These are phyloP conservation scores for Apamea monoglypha DNA, from an alignment of 2,888 invertebrate genomes.

Conservation along the genomic window DNA sequence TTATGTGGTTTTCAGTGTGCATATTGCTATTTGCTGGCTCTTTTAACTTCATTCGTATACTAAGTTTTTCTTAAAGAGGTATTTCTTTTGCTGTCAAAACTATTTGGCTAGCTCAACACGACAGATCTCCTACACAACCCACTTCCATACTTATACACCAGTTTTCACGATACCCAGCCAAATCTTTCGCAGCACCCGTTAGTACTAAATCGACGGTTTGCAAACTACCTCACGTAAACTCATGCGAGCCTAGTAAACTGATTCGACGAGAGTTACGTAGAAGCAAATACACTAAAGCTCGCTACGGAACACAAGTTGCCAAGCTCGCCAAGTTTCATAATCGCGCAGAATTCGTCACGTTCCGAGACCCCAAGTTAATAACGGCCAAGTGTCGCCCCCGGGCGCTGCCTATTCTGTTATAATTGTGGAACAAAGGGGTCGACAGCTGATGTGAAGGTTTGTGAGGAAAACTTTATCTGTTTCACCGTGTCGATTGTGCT, in stretches of 20 bases:
- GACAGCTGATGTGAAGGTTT: slow-evolving; percentile 59
- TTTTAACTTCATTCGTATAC: not conserved
- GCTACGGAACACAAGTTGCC: slow-evolving; percentile 54
- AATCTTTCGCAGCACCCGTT: not conserved
- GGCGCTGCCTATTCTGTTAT: slow-evolving; percentile 61
- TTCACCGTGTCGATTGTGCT: slow-evolving; percentile 42
- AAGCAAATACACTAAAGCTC: slow-evolving; percentile 53
- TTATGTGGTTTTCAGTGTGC: not conserved
- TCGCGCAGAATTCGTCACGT: slow-evolving; percentile 74
- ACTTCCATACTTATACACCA: not conserved
- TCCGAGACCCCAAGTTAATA: slow-evolving; percentile 69
- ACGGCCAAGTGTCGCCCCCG: slow-evolving; percentile 68
- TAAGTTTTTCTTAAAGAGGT: not conserved
- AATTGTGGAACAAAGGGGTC: slow-evolving; percentile 65
- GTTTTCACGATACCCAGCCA: not conserved
- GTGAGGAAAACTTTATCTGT: slow-evolving; percentile 55
- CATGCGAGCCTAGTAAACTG: slow-evolving; percentile 39
- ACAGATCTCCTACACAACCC: not conserved
- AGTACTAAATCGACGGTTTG: slow-evolving; percentile 7
- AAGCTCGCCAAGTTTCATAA: slow-evolving; percentile 70
- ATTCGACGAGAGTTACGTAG: slow-evolving; percentile 47
- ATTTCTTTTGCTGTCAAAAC: not conserved
- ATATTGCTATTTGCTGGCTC: not conserved
- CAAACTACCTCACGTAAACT: slow-evolving; percentile 30
- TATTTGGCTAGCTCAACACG: not conserved